Evolutionary conservation across 2,113 vertebrate species (phyloP), one percentile per base, ranked within the genome.

Genomic region (Oncorhynchus gorbuscha): DNA sequence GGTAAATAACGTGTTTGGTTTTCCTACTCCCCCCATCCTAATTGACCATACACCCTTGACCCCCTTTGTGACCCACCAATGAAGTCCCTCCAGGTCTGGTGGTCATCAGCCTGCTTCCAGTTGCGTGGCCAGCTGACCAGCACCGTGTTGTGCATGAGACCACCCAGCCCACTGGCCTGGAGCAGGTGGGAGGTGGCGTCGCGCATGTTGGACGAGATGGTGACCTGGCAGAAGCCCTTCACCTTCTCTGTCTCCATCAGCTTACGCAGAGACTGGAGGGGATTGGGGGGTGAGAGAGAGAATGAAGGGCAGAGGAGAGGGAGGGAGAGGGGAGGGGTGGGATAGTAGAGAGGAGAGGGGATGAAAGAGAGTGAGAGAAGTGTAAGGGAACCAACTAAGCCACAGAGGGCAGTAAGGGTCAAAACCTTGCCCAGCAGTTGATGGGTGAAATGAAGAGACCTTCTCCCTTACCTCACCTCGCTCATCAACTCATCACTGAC

Each of bases 181-280:
- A 99, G 94, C 81, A 99, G 93, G 84, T 99, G 97, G 55, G 98
- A 99, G 80, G 97, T 95, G 20, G 97, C 97, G 0, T 99, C 97
- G 0, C 97, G 95, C 75, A 98, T 91, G 86, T 96, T 98, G 30
- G 97, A 97, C 28, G 98, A 99, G 77, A 98, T 96, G 13, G 98
- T 97, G 22, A 97, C 98, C 87, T 98, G 97, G 88, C 95, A 95
- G 91, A 99, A 99, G 71, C 98, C 98, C 79, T 99, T 99, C 89
- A 99, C 97, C 87, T 98, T 99, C 93, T 99, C 97, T 0, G 96
- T 95, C 87, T 99, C 98, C 98, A 99, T 99, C 85, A 97, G 88
- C 79, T 98, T 96, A 71, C 91, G 93, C 85, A 99, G 92, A 12
- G 98, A 95, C 97, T 99, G 69, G 3, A 73, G 68, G 66, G 26